Evolutionary conservation across 2,888 invertebrate species (phyloP).

Genomic region (Perizoma flavofasciatum): DNA sequence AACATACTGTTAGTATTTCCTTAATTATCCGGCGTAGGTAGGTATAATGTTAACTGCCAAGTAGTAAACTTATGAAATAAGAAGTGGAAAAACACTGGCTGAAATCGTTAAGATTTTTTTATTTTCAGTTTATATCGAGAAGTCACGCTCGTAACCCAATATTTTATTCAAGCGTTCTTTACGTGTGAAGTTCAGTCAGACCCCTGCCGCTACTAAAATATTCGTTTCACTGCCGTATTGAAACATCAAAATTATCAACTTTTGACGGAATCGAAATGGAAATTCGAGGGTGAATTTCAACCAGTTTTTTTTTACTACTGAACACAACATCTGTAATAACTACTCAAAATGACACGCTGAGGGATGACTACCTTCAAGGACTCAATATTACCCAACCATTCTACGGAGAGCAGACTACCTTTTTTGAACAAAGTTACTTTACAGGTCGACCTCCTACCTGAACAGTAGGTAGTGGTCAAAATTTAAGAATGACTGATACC

Average conservation of each 20-base stretch:
- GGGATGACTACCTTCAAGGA: not conserved
- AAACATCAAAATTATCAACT: constrained; percentile 18
- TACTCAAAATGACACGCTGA: too few species aligned
- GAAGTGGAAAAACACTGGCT: not conserved
- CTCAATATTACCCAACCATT: not conserved
- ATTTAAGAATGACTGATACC: too few species aligned
- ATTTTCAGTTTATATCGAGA: constrained; percentile 19
- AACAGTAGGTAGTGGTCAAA: too few species aligned
- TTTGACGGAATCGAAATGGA: constrained; percentile 10
- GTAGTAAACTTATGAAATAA: too few species aligned
- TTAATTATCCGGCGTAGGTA: too few species aligned
- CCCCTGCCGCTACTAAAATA: constrained; percentile 26
- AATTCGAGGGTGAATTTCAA: too few species aligned
- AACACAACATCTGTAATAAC: too few species aligned
- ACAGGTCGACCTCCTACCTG: not conserved
- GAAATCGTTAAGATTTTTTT: constrained; percentile 10
- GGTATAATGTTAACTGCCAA: too few species aligned
- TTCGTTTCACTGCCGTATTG: constrained; percentile 19
- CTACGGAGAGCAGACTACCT: not conserved
- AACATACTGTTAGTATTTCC: too few species aligned
- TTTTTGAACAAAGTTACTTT: not conserved
- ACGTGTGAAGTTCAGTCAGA: constrained; percentile 10
- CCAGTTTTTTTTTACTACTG: not conserved
- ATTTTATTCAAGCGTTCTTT: constrained; percentile 33
- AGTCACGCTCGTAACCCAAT: constrained; percentile 30